Percentiles rank a stretch among this genome's conserved stretches.
Evolutionary conservation across 2,888 invertebrate species (phyloP).

Genomic region (Euspilapteryx auroguttella): DNA sequence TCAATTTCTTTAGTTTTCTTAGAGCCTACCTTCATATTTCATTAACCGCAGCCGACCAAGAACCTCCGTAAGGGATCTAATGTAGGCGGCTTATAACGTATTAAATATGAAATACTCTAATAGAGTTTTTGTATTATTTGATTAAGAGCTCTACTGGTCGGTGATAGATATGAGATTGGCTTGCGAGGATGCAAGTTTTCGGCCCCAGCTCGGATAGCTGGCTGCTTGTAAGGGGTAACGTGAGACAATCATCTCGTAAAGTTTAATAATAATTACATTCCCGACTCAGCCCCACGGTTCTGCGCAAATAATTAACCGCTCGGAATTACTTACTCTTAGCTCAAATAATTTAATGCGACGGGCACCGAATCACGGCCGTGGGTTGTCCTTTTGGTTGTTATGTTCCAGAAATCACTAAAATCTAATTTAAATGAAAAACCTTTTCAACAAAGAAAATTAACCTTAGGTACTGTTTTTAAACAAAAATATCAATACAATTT

Average conservation of each 20-base stretch:
- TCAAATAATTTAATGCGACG: slow-evolving; percentile 61
- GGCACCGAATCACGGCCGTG: slow-evolving; percentile 28
- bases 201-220: slow-evolving; percentile 12
- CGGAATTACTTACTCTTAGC: slow-evolving; percentile 49
- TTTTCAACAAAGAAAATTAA: too few species aligned
- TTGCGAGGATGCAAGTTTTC: not conserved
- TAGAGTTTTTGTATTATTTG: slow-evolving; percentile 5
- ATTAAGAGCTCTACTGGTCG: slow-evolving; percentile 20
- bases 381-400: slow-evolving; percentile 7
- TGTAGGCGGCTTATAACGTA: not conserved
- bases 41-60: not conserved
- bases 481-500: too few species aligned
- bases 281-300: slow-evolving; percentile 36
- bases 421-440: too few species aligned
- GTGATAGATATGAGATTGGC: not conserved
- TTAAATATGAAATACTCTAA: not conserved
- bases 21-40: not conserved
- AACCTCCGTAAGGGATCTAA: not conserved
- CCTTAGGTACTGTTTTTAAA: too few species aligned
- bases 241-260: slow-evolving; percentile 55
- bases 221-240: slow-evolving; percentile 44
- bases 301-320: slow-evolving; percentile 26
- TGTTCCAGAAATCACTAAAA: too few species aligned
- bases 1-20: not conserved
- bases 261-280: slow-evolving; percentile 63